Evolutionary conservation across 53 echinoderm and acorn worm species (phyloP), one percentile per base, ranked within the genome.

Genomic region (Paracentrotus lividus): DNA sequence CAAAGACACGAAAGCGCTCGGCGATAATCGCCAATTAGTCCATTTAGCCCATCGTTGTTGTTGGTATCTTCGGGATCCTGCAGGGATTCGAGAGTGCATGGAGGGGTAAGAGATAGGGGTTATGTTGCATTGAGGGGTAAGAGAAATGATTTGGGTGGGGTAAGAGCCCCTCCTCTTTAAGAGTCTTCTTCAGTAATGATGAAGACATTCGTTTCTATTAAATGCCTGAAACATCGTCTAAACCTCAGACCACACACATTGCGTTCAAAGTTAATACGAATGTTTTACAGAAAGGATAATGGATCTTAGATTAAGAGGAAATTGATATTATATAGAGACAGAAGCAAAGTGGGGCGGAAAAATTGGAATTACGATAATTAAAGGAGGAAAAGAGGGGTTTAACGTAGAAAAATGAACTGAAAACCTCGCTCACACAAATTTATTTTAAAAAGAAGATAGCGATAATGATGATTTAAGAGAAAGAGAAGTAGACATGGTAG

Each of bases 11-110:
- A 87, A 14, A 87, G 87, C 54, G 87, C 40, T 57, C 56, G 53
- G 87, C 36, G 87, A 57, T 87, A 87, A 87, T 87, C 57, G 47
- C 57, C 87, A 87, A 87, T 87, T 87, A 87, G 87, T 57, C 87
- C 57, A 57, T 55, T 87, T 57, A 87, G 56, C 52, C 81, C 3
- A 47, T 24, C 51, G 4, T 53, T 54, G 56, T 54, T 49, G 87
- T 20, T 87, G 54, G 44, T 44, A 87, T 56, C 87, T 56, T 56
- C n/a, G n/a, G n/a, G n/a, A n/a, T n/a, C n/a, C 87, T 34, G 38
- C 36, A 23, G 7, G 55, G 87, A 54, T 55, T 4, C 87, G 23
- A 57, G 27, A 38, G 16, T 33, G 34, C 21, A 51, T 21, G 54
- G 34, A 34, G 53, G 53, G 55, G 54, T 87, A 34, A 57, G 45